Percentiles rank a stretch among this genome's conserved stretches.
These are phyloP conservation scores for Natrix natrix DNA, from an alignment of 2,797 vertebrate species.

Conservation along the genomic window DNA sequence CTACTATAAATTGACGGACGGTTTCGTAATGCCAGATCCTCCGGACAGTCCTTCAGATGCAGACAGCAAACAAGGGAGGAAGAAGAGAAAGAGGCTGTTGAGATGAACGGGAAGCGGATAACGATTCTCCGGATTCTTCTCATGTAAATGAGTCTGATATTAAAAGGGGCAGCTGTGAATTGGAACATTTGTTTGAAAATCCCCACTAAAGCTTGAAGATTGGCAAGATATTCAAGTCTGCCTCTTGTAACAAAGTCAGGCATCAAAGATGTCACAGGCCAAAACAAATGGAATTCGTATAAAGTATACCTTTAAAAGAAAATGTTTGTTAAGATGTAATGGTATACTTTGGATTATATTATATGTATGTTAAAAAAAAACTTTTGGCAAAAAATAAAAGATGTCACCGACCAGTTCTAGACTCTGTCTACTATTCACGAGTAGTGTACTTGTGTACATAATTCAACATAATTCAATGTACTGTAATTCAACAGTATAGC, in stretches of 20 bases:
- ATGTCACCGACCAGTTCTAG: background rate
- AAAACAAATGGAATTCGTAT: no score
- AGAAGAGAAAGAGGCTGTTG: conserved; percentile 70
- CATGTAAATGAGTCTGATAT: conserved; percentile 41
- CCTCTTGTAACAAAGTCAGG: conserved; percentile 9
- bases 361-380: no score
- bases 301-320: no score
- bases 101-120: conserved; percentile 60
- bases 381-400: no score
- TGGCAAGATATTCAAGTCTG: conserved; percentile 2
- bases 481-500: background rate
- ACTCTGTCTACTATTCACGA: conserved; percentile 7
- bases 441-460: background rate
- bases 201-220: conserved; percentile 1
- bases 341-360: no score
- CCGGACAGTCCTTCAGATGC: conserved; percentile 75
- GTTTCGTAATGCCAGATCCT: conserved; percentile 87
- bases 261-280: conserved; percentile 1
- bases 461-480: no score
- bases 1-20: conserved; percentile 88
- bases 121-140: conserved; percentile 31
- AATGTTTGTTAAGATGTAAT: no score
- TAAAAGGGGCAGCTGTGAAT: background rate
- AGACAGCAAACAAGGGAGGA: conserved; percentile 77
- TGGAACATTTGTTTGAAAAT: conserved; percentile 37